Percentiles rank a stretch among this genome's conserved stretches.
Evolutionary conservation across 2,888 invertebrate species (phyloP).

Genomic region (Parapristionchus giblindavisi): DNA sequence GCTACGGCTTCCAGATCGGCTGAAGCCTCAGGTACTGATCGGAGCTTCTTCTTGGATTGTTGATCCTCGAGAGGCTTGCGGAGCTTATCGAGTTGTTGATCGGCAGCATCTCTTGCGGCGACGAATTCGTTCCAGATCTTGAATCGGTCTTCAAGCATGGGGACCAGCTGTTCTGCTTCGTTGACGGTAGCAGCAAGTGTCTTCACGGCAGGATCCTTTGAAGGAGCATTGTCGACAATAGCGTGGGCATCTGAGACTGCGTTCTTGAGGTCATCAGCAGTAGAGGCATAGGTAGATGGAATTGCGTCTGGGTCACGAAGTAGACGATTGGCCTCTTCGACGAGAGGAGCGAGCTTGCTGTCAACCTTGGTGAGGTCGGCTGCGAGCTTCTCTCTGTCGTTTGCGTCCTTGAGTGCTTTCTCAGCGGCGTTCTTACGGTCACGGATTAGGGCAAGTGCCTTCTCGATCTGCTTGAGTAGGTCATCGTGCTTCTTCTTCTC

Average conservation of each 20-base stretch:
- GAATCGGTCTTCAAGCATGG: constrained; percentile 50
- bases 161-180: constrained; percentile 35
- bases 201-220: constrained; percentile 16
- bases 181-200: constrained; percentile 17
- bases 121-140: constrained; percentile 53
- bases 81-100: constrained; percentile 48
- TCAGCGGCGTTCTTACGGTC: constrained; percentile 22
- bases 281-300: constrained; percentile 34
- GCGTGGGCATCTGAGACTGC: not conserved
- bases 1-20: constrained; percentile 42
- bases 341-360: constrained; percentile 45
- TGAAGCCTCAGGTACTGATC: constrained; percentile 41
- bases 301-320: constrained; percentile 2
- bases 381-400: not conserved
- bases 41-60: constrained; percentile 38
- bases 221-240: not conserved
- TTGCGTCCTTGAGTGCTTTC: constrained; percentile 40
- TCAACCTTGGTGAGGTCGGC: constrained; percentile 19
- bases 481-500: constrained; percentile 15
- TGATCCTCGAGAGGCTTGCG: constrained; percentile 46
- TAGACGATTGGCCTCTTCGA: constrained; percentile 44
- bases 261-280: not conserved
- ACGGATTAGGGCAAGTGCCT: constrained; percentile 9
- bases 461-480: constrained; percentile 23
- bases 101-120: constrained; percentile 50